Evolutionary conservation across 2,797 vertebrate genomes (phyloP), one percentile per base, ranked within the genome.

Genomic region (Sus cebifrons): DNA sequence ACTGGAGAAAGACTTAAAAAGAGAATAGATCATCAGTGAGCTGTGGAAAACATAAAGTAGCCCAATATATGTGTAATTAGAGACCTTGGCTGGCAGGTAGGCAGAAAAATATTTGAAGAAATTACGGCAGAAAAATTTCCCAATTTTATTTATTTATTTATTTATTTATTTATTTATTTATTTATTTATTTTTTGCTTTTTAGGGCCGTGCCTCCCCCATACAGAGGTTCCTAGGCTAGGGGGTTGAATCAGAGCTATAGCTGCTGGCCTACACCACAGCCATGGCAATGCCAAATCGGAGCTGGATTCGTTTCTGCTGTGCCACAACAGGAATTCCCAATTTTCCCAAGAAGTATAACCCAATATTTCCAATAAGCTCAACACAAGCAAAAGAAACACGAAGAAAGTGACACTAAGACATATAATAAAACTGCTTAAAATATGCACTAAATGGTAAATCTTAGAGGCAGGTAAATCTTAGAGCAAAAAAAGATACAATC

Each of bases 361-460:
- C 27, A 8, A 0, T 40, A 77, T 32, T 62, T 86, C 70, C 56
- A 77, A 64, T 25, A 86, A 89, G 23, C 29, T 75, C 62, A 71
- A 54, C 20, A 27, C 62, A 96, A 71, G 78, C 40, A 86, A 4
- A 82, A 77, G 74, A 81, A 62, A 29, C 29, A 36, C 70, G 52
- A 75, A 90, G 74, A 86, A 93, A 86, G 82, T 4, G 7, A 68
- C 5, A 49, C n/a, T 25, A 25, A 74, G 49, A 67, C 32, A 25
- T 68, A 81, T 74, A 81, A 93, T 44, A 68, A 74, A 81, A 86
- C 36, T 70, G 40, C 54, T 82, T 75, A 64, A 9, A 73, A 62
- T 27, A 64, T 68, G 12, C 60, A 67, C 49, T 36, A 44, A 70
- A 93, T 32, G 40, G 62, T 32, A 75, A 75, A 32, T 82, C 70